Conservation (phyloP, 2,797 vertebrate species). For the Ambastaia sidthimunki region DNA sequence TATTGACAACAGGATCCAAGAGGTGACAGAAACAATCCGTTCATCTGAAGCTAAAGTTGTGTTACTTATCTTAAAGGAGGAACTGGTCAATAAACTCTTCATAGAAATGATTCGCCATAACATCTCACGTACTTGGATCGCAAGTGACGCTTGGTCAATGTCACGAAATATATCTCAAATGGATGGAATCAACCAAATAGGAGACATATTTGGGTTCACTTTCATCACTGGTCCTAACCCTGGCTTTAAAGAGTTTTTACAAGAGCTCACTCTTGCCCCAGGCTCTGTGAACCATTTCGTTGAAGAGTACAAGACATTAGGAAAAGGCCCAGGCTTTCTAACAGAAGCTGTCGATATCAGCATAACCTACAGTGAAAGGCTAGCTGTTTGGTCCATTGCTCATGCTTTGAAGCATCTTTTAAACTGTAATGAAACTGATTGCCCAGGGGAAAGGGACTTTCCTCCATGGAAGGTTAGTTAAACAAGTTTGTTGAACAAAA, state of each 20-base stretch:
- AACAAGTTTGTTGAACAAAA: neutral
- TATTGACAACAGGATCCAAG: slow-evolving; percentile 34
- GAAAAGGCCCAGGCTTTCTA: slow-evolving; percentile 69
- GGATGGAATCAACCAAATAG: slow-evolving; percentile 67
- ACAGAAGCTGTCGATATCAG: slow-evolving; percentile 42
- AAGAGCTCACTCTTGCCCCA: slow-evolving; percentile 36
- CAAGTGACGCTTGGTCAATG: slow-evolving; percentile 72
- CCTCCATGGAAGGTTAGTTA: slow-evolving; percentile 70
- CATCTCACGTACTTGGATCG: slow-evolving; percentile 71
- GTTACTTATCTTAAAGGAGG: slow-evolving; percentile 67
- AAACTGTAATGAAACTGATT: slow-evolving; percentile 64
- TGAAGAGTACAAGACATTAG: slow-evolving; percentile 70
- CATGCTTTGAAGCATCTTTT: slow-evolving; percentile 66
- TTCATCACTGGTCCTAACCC: slow-evolving; percentile 64
- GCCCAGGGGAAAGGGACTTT: slow-evolving; percentile 64
- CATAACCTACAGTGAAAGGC: slow-evolving; percentile 52
- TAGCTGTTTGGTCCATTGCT: slow-evolving; percentile 68
- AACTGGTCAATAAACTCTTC: slow-evolving; percentile 68
- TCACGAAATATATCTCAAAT: slow-evolving; percentile 60
- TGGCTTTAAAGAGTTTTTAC: slow-evolving; percentile 68
- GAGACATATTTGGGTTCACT: slow-evolving; percentile 72
- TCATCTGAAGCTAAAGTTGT: slow-evolving; percentile 66
- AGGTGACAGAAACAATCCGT: slow-evolving; percentile 60
- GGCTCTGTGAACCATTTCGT: slow-evolving; percentile 70
- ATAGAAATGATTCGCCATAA: slow-evolving; percentile 66